Evolutionary conservation across 2,797 vertebrate species (phyloP), one percentile per base, ranked within the genome.

Genomic region (Lindbergichthys nudifrons): DNA sequence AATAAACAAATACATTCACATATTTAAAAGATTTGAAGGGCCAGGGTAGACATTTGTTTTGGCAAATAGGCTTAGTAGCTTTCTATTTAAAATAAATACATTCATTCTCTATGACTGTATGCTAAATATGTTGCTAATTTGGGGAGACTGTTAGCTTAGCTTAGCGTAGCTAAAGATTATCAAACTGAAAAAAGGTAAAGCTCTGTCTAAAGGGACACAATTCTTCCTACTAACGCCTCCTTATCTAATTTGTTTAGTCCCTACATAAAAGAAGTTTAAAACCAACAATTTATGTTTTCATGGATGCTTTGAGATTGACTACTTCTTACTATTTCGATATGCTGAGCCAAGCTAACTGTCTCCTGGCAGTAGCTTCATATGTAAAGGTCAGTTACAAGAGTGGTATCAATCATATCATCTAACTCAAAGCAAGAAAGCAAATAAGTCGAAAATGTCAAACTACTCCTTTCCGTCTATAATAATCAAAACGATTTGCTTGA

Each of bases 401-500:
- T 39, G 39, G 3, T 19, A 23, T 53, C 5, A 41, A 70, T 63
- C 42, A 42, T 19, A 36, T 63, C 11, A 21, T 42, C 30, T 16
- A 50, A n/a, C 21, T 50, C 21, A 45, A 9, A 9, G 39, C 10
- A 50, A 74, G 3, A 26, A 63, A 30, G 18, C 12, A 47, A 69
- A 56, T 36, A 30, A 41, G 47, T 12, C 16, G 10, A 23, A 70
- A 62, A 81, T 42, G 47, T 56, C 30, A 52, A 77, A n/a, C 23
- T n/a, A n/a, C 65, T 77, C 42, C 41, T 69, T 68, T 69, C 16
- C 21, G 36, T 57, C 36, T 61, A 45, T 48, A 57, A 59, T 51
- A 43, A 64, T 80, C 21, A 9, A 12, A 67, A 18, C 42, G 8
- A 50, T 69, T 75, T 50, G 66, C 75, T 36, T 63, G 48, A 66